Percentiles rank a stretch among this genome's conserved stretches.
phyloP scores from a whole-genome alignment of 2,888 invertebrate species.

The Cepaea hortensis region DNA sequence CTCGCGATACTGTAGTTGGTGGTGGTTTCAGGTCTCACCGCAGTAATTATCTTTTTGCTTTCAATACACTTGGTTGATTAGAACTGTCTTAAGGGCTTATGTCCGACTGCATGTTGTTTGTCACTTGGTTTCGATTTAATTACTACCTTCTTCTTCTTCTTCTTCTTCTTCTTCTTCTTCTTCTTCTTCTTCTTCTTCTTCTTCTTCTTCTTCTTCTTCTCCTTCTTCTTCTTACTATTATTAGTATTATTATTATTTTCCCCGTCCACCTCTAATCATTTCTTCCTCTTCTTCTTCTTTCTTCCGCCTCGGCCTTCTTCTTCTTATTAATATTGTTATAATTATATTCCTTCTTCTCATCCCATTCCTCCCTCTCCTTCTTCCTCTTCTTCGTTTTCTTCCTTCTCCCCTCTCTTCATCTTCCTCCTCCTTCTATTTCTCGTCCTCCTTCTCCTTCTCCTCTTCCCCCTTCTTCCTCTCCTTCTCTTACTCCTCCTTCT shows the following conservation, averaged over 20 bases:
- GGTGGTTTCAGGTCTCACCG: too few species aligned
- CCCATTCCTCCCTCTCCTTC: not conserved
- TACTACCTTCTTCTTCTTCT: not conserved
- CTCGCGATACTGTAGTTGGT: too few species aligned
- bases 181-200: not conserved
- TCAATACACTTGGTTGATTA: too few species aligned
- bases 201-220: not conserved
- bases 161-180: not conserved
- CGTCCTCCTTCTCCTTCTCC: not conserved
- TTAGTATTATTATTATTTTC: not conserved
- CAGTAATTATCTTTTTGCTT: too few species aligned
- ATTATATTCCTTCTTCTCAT: too few species aligned
- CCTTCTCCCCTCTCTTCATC: not conserved
- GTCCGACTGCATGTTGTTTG: too few species aligned
- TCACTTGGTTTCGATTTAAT: too few species aligned
- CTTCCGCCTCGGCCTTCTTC: not conserved
- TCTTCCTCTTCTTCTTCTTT: not conserved
- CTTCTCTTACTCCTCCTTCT: not conserved
- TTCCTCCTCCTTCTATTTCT: not conserved
- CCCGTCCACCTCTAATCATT: not conserved
- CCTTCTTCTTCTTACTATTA: not conserved
- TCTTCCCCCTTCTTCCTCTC: not conserved
- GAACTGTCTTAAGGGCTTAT: too few species aligned
- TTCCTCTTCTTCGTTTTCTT: not conserved
- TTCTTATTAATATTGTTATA: not conserved